Evolutionary conservation across 2,797 vertebrate genomes (phyloP).

Genomic region (Acanthopagrus latus): DNA sequence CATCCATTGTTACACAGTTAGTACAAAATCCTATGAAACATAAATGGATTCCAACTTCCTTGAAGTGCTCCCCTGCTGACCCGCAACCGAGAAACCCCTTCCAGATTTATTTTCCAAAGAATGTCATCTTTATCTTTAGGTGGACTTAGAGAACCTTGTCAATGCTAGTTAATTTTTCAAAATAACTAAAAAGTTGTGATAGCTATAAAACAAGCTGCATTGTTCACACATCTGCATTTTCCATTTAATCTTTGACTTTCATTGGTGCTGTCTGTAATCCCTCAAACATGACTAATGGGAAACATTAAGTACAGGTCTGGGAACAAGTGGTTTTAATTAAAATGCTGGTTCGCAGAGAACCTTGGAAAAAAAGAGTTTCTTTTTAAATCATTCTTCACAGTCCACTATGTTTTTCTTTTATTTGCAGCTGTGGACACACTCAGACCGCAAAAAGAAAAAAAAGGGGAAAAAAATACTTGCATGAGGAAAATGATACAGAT

Average conservation of each 20-base stretch:
- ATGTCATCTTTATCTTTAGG: slow-evolving; percentile 74
- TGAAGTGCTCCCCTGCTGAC: slow-evolving; percentile 37
- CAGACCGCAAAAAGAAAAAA: slow-evolving; percentile 43
- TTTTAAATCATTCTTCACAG: slow-evolving; percentile 74
- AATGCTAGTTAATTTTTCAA: slow-evolving; percentile 73
- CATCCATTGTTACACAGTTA: slow-evolving; percentile 34
- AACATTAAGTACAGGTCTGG: slow-evolving; percentile 87
- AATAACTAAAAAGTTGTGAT: slow-evolving; percentile 79
- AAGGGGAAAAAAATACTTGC: slow-evolving; percentile 44
- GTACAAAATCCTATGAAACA: slow-evolving; percentile 6
- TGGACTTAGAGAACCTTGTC: slow-evolving; percentile 77
- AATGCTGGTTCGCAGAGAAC: slow-evolving; percentile 75
- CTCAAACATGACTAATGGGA: slow-evolving; percentile 95
- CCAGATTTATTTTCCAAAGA: slow-evolving; percentile 45
- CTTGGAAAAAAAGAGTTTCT: slow-evolving; percentile 63
- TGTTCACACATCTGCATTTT: slow-evolving; percentile 92
- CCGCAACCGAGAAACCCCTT: slow-evolving; percentile 48
- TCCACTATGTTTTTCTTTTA: slow-evolving; percentile 70
- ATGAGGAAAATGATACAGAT: slow-evolving; percentile 49
- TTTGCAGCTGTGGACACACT: slow-evolving; percentile 65
- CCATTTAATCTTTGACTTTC: slow-evolving; percentile 89
- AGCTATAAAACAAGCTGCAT: slow-evolving; percentile 82
- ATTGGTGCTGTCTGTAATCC: slow-evolving; percentile 91
- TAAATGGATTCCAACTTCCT: slow-evolving; percentile 12
- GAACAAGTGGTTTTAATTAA: slow-evolving; percentile 88